Evolutionary conservation across 1,140 invertebrate species (phyloP).

Genomic region (Apolygus lucorum): DNA sequence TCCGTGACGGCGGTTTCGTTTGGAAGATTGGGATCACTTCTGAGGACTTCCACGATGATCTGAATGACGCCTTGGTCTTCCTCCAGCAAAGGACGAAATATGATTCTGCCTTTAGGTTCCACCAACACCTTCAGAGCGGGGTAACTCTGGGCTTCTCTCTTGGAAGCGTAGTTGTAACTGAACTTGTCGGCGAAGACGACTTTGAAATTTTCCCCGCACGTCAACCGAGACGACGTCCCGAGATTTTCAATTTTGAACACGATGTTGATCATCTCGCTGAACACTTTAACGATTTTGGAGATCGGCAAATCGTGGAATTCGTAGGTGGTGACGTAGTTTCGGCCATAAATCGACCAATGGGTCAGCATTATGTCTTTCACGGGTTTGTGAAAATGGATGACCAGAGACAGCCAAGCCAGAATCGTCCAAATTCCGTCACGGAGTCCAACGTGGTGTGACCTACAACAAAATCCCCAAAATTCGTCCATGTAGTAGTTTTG

Average conservation of each 20-base stretch:
- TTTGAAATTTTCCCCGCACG: background rate
- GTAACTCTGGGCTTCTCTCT: background rate
- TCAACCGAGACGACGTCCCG: background rate
- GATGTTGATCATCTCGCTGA: background rate
- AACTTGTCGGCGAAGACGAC: background rate
- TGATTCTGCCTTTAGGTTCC: background rate
- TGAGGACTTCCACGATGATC: background rate
- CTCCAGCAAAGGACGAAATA: background rate
- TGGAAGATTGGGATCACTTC: background rate
- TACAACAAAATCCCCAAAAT: too few relatives aligned
- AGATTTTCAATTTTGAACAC: background rate
- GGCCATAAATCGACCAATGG: background rate
- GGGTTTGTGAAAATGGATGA: constrained; percentile 3
- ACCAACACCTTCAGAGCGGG: background rate
- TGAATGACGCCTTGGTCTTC: background rate
- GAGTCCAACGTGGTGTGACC: background rate
- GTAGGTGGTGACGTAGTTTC: background rate
- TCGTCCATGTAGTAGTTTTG: too few relatives aligned
- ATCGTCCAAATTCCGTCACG: constrained; percentile 4
- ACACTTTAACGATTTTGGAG: background rate
- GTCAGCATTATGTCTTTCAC: background rate
- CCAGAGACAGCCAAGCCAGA: background rate
- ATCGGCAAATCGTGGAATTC: background rate
- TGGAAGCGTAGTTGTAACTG: background rate
- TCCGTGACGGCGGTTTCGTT: background rate